A percentile compares a stretch with the other conserved stretches of the same genome.
phyloP scores from a whole-genome alignment of 1,140 invertebrate species.

The Proctacanthus coquilletti region DNA sequence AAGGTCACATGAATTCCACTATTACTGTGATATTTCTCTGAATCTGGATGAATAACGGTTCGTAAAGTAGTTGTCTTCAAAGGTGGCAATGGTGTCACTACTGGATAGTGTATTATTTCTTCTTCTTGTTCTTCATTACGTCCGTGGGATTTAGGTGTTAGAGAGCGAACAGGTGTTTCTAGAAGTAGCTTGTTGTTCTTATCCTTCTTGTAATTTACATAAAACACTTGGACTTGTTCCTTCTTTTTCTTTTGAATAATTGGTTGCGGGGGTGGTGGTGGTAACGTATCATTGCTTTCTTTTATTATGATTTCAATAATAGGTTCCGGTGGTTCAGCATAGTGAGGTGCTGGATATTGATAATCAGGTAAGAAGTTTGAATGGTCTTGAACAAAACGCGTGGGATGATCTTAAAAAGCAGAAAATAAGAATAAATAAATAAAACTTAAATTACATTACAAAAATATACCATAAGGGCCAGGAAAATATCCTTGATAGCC shows the following conservation, averaged over 20 bases:
- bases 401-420: neutral
- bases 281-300: conserved; percentile 66
- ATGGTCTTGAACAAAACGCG: neutral
- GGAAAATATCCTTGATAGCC: too few relatives aligned
- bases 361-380: conserved; percentile 7
- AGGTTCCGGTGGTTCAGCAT: conserved; percentile 64
- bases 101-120: conserved; percentile 60
- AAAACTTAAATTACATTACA: too few relatives aligned
- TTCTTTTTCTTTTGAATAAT: conserved; percentile 42
- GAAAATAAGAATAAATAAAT: too few relatives aligned
- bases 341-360: conserved; percentile 37
- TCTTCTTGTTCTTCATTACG: conserved; percentile 32
- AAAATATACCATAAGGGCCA: too few relatives aligned
- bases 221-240: conserved; percentile 76
- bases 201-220: conserved; percentile 76
- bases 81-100: conserved; percentile 50
- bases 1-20: conserved; percentile 61
- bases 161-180: conserved; percentile 24
- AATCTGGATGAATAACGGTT: conserved; percentile 69
- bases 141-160: conserved; percentile 21
- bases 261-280: conserved; percentile 42
- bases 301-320: conserved; percentile 86
- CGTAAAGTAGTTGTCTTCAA: conserved; percentile 57
- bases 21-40: conserved; percentile 59
- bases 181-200: conserved; percentile 37